Conservation (phyloP, 2,888 invertebrate species). For the Phania funesta region DNA sequence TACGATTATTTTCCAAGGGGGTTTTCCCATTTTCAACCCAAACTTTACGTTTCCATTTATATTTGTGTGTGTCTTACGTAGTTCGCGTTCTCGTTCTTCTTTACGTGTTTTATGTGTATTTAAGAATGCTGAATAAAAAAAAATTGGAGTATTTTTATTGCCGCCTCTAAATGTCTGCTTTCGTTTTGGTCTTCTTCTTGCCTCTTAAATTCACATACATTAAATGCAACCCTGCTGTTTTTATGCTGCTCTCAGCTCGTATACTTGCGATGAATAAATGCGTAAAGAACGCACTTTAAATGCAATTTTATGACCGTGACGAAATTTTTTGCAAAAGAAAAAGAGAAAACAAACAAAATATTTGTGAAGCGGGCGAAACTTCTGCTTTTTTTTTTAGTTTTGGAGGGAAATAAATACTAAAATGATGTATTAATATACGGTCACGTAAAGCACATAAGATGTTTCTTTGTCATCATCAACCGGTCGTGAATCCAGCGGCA, state of each 20-base stretch:
- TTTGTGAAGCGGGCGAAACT: too few species aligned
- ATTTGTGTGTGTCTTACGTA: background rate
- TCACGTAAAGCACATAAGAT: constrained; percentile 68
- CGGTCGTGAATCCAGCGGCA: too few species aligned
- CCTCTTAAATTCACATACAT: background rate
- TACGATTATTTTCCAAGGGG: constrained; percentile 57
- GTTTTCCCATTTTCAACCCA: constrained; percentile 61
- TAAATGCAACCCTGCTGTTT: constrained; percentile 64
- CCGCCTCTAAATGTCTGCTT: constrained; percentile 62
- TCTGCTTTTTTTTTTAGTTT: background rate
- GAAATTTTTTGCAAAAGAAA: constrained; percentile 69
- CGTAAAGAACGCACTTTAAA: constrained; percentile 67
- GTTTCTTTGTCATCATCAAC: constrained; percentile 49
- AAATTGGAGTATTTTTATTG: constrained; percentile 57
- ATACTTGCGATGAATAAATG: constrained; percentile 42
- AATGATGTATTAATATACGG: constrained; percentile 69
- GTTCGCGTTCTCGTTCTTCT: background rate
- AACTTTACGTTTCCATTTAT: constrained; percentile 19
- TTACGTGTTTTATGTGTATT: background rate
- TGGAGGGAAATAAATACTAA: constrained; percentile 9
- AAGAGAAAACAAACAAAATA: background rate
- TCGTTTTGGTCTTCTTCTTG: constrained; percentile 16
- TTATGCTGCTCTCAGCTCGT: constrained; percentile 6
- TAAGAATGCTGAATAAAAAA: constrained; percentile 50
- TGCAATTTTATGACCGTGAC: constrained; percentile 76